Base-by-base conservation (phyloP, 2,888 invertebrate species). In the Eupithecia vulgata region DNA sequence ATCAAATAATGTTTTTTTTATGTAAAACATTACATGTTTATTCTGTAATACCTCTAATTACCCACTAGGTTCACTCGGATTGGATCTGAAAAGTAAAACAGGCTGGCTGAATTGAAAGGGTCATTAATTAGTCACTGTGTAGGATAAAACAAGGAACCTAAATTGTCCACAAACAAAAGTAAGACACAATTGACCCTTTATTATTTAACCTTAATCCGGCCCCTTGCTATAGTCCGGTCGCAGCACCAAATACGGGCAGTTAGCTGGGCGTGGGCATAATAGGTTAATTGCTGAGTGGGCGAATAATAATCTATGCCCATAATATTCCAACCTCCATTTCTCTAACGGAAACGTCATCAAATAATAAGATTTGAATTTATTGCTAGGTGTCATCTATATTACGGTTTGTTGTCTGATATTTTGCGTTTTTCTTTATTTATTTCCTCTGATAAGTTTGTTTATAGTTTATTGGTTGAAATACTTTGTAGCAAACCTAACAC, bases 211-310 rank as follows among this genome's bases (percentile, higher is more conserved):
- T 71, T 21, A 59, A 10, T 72, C 21, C 75, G 30, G 17, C 59
- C 72, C 64, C 65, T 45, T 62, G 35, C 72, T 68, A 40, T 72
- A 67, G 77, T 79, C 78, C 79, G 73, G 80, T 79, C 75, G 70
- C 73, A 73, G 76, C 73, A 59, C 78, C 74, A 77, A 76, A 77
- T 76, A 77, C 76, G 72, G 79, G 35, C 74, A 75, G 73, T 73
- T 73, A 77, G 64, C 78, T 76, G 73, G 78, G 80, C 80, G 81
- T 77, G 72, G 79, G 77, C 68, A 76, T 76, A 80, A 76, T 81
- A 77, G 76, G 79, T 79, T 79, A 80, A 81, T 76, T 72, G 78
- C 70, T 72, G 68, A 59, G 81, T 81, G 78, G 79, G 78, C 78
- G 79, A 76, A 69, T 76, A 74, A 68, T 78, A 75, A 72, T 75